A percentile compares a stretch with the other conserved stretches of the same genome.
phyloP scores from a whole-genome alignment of 2,888 invertebrate species.

The Lasioglossum calceatum region DNA sequence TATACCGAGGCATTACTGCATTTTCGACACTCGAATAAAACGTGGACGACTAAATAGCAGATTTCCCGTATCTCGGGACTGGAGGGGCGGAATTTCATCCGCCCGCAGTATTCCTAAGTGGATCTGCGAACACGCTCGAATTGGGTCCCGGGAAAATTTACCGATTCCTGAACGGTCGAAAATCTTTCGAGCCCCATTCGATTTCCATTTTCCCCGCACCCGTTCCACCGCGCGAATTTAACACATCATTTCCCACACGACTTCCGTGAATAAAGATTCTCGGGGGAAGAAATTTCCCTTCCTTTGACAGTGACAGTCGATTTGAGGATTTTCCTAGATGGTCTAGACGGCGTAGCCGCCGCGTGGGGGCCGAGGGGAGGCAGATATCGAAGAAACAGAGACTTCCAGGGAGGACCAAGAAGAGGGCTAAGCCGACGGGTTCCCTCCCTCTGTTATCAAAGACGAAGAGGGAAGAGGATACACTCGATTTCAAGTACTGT shows the following conservation, averaged over 20 bases:
- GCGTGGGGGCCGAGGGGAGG: conserved; percentile 44
- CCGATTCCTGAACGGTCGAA: conserved; percentile 45
- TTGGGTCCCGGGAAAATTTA: conserved; percentile 35
- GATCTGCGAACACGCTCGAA: conserved; percentile 29
- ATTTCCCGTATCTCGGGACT: background rate
- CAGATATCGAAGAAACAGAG: conserved; percentile 71
- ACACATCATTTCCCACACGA: conserved; percentile 69
- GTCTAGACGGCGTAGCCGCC: conserved; percentile 35
- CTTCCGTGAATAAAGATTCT: conserved; percentile 66
- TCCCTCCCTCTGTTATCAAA: conserved; percentile 38
- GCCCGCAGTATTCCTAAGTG: conserved; percentile 11
- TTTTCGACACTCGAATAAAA: background rate
- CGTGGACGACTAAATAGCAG: background rate
- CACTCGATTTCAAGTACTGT: conserved; percentile 76
- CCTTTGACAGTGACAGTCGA: conserved; percentile 72
- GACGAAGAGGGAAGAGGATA: conserved; percentile 54
- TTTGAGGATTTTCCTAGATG: conserved; percentile 64
- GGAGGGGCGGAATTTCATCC: conserved; percentile 3
- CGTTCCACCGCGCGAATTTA: conserved; percentile 59
- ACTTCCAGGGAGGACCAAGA: conserved; percentile 58
- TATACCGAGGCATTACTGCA: background rate
- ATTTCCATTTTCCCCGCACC: conserved; percentile 42
- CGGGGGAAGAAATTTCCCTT: conserved; percentile 47
- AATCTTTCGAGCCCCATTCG: conserved; percentile 37
- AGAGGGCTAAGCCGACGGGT: conserved; percentile 44